These are phyloP conservation scores for Sitodiplosis mosellana DNA, from an alignment of 1,140 invertebrate species.

Conservation along the genomic window DNA sequence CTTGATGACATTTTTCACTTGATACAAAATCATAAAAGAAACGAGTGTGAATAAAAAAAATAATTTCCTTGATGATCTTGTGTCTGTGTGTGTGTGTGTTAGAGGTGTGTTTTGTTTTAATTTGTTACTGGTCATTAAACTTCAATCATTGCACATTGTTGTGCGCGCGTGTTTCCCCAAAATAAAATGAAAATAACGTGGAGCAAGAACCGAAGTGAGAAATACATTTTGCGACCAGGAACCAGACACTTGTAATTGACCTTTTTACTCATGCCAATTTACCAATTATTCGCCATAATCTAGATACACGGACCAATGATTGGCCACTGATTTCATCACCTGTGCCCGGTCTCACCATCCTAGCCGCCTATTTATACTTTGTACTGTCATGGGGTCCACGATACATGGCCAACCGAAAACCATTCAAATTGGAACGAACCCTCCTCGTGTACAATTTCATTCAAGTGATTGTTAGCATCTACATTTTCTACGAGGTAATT, in stretches of 20 bases:
- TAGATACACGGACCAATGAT: constrained; percentile 64
- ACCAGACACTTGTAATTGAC: background rate
- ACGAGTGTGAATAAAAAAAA: background rate
- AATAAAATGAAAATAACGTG: background rate
- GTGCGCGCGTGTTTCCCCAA: background rate
- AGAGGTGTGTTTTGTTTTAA: background rate
- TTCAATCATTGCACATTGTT: background rate
- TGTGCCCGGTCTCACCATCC: constrained; percentile 46
- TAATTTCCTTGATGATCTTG: background rate
- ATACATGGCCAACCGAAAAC: constrained; percentile 61
- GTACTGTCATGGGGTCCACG: constrained; percentile 53
- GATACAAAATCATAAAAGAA: background rate
- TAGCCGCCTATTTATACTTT: constrained; percentile 52
- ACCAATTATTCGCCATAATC: constrained; percentile 8
- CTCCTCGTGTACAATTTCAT: constrained; percentile 67
- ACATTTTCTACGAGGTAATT: constrained; percentile 49
- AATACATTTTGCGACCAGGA: background rate
- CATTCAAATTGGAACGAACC: constrained; percentile 54
- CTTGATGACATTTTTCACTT: background rate
- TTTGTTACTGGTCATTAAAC: background rate
- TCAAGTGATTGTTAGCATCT: constrained; percentile 54
- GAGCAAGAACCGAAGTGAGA: constrained; percentile 4
- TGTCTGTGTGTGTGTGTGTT: background rate
- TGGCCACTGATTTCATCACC: constrained; percentile 70
- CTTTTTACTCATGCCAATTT: constrained; percentile 6